These are phyloP conservation scores for Brienomyrus longianalis DNA, from an alignment of 2,113 vertebrate species.

Conservation along the genomic window DNA sequence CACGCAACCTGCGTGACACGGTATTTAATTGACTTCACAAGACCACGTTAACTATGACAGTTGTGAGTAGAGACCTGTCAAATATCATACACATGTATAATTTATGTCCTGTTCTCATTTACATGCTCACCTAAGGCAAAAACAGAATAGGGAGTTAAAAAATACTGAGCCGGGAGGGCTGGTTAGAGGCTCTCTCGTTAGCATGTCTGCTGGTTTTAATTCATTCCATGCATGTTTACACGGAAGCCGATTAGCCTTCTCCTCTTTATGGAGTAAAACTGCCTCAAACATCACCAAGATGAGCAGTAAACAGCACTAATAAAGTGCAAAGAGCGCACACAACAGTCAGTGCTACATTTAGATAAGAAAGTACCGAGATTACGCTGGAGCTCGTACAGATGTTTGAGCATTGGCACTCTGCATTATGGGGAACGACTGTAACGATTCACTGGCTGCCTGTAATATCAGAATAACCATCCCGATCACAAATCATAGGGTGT, in stretches of 20 bases:
- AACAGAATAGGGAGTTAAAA: background rate
- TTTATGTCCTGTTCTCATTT: background rate
- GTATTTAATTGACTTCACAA: background rate
- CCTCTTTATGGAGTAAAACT: background rate
- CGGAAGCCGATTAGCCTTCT: background rate
- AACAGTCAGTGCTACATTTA: background rate
- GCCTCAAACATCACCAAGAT: background rate
- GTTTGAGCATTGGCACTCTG: background rate
- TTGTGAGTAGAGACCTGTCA: background rate
- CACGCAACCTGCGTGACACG: background rate
- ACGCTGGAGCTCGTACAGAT: background rate
- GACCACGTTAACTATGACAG: background rate
- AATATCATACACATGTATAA: background rate
- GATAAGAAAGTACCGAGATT: background rate
- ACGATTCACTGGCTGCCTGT: background rate
- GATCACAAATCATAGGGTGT: background rate
- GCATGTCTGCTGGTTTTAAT: background rate
- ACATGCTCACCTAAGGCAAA: background rate
- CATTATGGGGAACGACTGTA: background rate
- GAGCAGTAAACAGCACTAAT: background rate
- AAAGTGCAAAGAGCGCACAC: background rate
- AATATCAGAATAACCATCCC: background rate
- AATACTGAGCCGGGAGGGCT: background rate
- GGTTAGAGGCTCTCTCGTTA: background rate
- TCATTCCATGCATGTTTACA: background rate